phyloP scores from a whole-genome alignment of 2,113 vertebrate species.

The Miniopterus natalensis region DNA sequence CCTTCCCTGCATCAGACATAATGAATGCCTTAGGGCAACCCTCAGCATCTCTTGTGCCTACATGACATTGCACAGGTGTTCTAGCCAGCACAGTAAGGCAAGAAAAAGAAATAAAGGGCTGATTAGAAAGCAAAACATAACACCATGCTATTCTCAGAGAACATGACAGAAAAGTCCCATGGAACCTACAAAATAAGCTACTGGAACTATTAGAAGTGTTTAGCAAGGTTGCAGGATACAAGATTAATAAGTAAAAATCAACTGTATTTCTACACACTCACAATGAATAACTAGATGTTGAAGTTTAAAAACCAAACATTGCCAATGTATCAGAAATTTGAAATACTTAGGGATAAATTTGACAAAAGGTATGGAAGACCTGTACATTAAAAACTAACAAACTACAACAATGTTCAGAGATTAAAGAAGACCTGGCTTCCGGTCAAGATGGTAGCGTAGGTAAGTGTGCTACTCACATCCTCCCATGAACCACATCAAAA shows the following conservation, averaged over 20 bases:
- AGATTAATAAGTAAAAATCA: not conserved
- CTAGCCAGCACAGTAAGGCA: not conserved
- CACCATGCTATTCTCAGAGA: not conserved
- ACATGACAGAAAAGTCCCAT: not conserved
- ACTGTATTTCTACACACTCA: not conserved
- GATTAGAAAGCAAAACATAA: not conserved
- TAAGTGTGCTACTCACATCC: not conserved
- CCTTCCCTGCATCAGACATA: not conserved
- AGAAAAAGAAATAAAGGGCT: conserved; percentile 22
- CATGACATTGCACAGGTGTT: not conserved
- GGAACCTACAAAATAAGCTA: conserved; percentile 16
- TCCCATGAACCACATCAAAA: not conserved
- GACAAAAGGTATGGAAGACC: not conserved
- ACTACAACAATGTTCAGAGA: not conserved
- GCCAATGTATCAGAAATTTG: not conserved
- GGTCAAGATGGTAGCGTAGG: not conserved
- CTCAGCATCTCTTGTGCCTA: not conserved
- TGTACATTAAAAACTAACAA: not conserved
- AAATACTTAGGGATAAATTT: not conserved
- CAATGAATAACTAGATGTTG: not conserved
- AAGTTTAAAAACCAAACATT: conserved; percentile 46
- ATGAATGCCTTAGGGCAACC: not conserved
- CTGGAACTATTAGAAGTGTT: not conserved
- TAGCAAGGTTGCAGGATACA: not conserved
- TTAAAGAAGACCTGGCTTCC: not conserved